Evolutionary conservation across 2,797 vertebrate genomes (phyloP).

Genomic region (Gastrophryne carolinensis): DNA sequence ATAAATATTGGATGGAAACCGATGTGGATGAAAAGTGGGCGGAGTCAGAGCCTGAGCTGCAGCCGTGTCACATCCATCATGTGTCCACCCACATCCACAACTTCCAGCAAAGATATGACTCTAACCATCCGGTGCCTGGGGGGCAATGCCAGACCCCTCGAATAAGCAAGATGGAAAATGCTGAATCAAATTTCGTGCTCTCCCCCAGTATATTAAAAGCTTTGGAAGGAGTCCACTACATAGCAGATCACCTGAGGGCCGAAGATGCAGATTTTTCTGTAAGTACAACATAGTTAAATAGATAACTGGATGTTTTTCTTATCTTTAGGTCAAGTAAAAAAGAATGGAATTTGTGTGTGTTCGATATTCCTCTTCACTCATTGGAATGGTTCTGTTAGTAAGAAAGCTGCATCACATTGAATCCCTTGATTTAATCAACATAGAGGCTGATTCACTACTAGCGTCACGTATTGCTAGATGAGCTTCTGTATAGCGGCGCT

Average conservation of each 20-base stretch:
- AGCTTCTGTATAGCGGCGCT: no score
- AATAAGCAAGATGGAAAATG: slow-evolving; percentile 41
- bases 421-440: no score
- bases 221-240: slow-evolving; percentile 88
- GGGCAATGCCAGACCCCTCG: slow-evolving; percentile 49
- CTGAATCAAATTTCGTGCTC: slow-evolving; percentile 62
- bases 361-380: no score
- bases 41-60: slow-evolving; percentile 71
- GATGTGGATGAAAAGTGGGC: slow-evolving; percentile 63
- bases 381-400: no score
- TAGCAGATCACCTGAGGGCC: slow-evolving; percentile 86
- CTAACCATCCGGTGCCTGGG: slow-evolving; percentile 58
- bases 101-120: slow-evolving; percentile 60
- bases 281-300: slow-evolving; percentile 62
- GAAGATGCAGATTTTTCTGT: slow-evolving; percentile 93
- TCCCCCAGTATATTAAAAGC: slow-evolving; percentile 82
- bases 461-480: no score
- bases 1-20: slow-evolving; percentile 73
- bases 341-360: no score
- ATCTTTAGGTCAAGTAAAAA: no score
- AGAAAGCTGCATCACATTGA: no score
- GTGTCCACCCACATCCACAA: slow-evolving; percentile 56
- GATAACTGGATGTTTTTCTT: no score
- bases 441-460: no score
- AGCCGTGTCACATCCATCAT: slow-evolving; percentile 62